phyloP scores from a whole-genome alignment of 2,888 invertebrate genomes.

The Coremacera marginata region DNA sequence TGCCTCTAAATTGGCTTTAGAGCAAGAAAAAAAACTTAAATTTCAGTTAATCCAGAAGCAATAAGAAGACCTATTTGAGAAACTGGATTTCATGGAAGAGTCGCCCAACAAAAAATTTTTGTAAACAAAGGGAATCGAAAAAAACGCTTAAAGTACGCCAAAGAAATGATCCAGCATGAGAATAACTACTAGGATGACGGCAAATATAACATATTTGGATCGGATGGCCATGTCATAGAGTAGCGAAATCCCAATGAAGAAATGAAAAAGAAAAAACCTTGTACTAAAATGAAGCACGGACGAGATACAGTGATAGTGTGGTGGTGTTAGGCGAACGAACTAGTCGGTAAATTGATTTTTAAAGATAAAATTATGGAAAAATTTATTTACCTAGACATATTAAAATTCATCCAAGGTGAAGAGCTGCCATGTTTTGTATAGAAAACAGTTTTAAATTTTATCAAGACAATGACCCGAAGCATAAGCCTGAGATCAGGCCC shows the following conservation, averaged over 20 bases:
- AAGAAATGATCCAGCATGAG: too few species aligned
- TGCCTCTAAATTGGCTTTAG: conserved; percentile 1
- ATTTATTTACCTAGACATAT: not conserved
- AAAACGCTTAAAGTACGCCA: too few species aligned
- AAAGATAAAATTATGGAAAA: not conserved
- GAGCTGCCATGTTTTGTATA: not conserved
- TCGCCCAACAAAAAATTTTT: too few species aligned
- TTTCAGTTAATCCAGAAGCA: not conserved
- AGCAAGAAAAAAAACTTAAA: not conserved
- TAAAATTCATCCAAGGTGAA: not conserved
- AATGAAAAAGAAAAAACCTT: too few species aligned
- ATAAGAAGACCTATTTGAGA: not conserved
- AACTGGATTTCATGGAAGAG: too few species aligned
- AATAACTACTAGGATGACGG: not conserved
- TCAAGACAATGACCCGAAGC: not conserved
- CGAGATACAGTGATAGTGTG: not conserved
- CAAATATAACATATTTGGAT: not conserved
- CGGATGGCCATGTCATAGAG: too few species aligned
- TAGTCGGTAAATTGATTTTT: not conserved
- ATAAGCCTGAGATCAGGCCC: not conserved
- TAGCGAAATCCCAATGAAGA: too few species aligned
- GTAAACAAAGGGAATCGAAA: too few species aligned
- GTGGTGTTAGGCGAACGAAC: not conserved
- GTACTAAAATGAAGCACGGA: too few species aligned
- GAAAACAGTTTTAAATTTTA: not conserved